These are phyloP conservation scores for Oxyteleia sp. DNA, from an alignment of 2,888 invertebrate genomes.

Conservation along the genomic window DNA sequence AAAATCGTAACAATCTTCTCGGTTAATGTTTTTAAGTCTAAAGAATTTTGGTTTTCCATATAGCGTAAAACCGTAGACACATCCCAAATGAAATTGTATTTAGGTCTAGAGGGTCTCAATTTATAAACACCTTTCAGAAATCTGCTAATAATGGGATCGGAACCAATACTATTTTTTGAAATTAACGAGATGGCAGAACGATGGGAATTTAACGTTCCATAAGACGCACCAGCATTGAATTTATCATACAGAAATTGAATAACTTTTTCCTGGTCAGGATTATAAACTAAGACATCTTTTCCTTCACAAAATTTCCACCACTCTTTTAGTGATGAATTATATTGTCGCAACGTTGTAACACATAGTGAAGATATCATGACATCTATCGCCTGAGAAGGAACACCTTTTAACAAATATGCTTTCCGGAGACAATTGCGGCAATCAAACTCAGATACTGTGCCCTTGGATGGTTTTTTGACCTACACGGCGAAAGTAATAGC, in stretches of 20 bases:
- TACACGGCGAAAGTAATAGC: slow-evolving; percentile 40
- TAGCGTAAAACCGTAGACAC: slow-evolving; percentile 15
- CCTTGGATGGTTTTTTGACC: slow-evolving; percentile 25
- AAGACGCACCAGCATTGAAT: slow-evolving; percentile 50
- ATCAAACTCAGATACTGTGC: slow-evolving; percentile 29
- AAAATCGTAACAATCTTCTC: too few species aligned
- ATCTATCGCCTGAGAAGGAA: slow-evolving; percentile 42
- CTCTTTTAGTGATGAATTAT: slow-evolving; percentile 65
- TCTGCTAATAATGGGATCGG: slow-evolving; percentile 8
- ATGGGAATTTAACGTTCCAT: slow-evolving; percentile 62
- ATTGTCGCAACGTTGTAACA: slow-evolving; percentile 71
- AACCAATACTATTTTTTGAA: not conserved
- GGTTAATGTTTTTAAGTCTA: too few species aligned
- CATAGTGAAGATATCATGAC: slow-evolving; percentile 72
- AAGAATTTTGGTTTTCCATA: too few species aligned
- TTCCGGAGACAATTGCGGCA: slow-evolving; percentile 41
- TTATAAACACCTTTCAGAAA: slow-evolving; percentile 37
- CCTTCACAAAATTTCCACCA: slow-evolving; percentile 74
- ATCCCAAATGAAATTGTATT: slow-evolving; percentile 20
- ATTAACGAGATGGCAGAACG: slow-evolving; percentile 66
- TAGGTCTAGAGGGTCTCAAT: slow-evolving; percentile 7
- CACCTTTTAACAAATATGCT: slow-evolving; percentile 27
- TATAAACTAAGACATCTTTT: slow-evolving; percentile 17
- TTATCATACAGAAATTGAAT: not conserved
- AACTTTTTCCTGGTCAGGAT: not conserved